Evolutionary conservation across 2,797 vertebrate species (phyloP).

Genomic region (Phalanger gymnotis): DNA sequence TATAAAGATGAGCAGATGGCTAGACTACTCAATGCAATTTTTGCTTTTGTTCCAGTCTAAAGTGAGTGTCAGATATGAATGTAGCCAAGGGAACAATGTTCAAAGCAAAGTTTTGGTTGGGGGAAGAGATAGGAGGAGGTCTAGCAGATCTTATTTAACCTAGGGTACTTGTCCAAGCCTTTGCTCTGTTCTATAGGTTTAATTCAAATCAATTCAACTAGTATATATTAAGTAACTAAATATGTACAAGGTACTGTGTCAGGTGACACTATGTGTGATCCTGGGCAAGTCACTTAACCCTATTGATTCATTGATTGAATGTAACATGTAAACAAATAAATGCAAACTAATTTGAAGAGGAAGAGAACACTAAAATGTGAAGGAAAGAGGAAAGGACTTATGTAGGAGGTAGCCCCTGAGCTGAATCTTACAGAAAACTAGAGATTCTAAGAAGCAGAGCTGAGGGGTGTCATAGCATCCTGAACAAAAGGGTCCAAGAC

Average conservation of each 20-base stretch:
- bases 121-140: neutral
- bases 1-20: conserved; percentile 14
- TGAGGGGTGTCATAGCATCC: neutral
- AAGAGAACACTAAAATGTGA: neutral
- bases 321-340: neutral
- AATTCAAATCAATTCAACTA: neutral
- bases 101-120: neutral
- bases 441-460: neutral
- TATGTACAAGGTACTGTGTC: neutral
- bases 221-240: neutral
- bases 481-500: neutral
- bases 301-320: neutral
- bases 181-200: neutral
- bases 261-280: neutral
- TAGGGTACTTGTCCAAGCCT: neutral
- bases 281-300: neutral
- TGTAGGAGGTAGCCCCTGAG: neutral
- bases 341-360: neutral
- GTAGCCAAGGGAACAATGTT: neutral
- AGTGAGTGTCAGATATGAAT: neutral
- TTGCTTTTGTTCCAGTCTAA: neutral
- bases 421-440: neutral
- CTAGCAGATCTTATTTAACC: neutral
- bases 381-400: neutral
- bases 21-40: neutral